Evolutionary conservation across 2,888 invertebrate genomes (phyloP).

Genomic region (Leucoma salicis): DNA sequence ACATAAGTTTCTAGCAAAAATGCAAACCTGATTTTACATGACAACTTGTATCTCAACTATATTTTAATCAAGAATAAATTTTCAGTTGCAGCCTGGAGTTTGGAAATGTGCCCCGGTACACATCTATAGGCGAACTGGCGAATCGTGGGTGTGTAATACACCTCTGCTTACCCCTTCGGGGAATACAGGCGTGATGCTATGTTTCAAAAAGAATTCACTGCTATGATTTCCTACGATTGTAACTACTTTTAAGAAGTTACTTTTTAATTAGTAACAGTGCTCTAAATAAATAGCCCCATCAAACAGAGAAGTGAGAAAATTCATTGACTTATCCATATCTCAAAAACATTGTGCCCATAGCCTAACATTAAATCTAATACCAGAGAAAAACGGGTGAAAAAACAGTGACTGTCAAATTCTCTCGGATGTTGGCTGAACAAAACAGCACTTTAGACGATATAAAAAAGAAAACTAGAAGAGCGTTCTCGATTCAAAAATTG

Average conservation of each 20-base stretch:
- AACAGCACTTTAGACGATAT: constrained; percentile 80
- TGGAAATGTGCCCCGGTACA: too few species aligned
- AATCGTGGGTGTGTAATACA: too few species aligned
- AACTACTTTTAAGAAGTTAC: too few species aligned
- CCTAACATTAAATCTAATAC: constrained; percentile 59
- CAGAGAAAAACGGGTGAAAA: constrained; percentile 71
- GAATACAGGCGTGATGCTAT: too few species aligned
- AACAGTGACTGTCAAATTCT: constrained; percentile 81
- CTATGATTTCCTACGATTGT: too few species aligned
- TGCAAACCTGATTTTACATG: constrained; percentile 17
- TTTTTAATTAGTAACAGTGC: too few species aligned
- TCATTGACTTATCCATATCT: constrained; percentile 31
- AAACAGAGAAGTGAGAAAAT: too few species aligned
- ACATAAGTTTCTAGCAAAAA: constrained; percentile 27
- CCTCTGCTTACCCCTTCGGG: too few species aligned
- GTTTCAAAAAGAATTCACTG: too few species aligned
- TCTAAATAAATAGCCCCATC: too few species aligned
- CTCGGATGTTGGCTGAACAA: constrained; percentile 78
- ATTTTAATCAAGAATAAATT: constrained; percentile 18
- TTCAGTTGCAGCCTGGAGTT: too few species aligned
- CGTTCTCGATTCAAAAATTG: constrained; percentile 82
- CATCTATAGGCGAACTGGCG: too few species aligned
- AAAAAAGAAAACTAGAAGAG: constrained; percentile 77
- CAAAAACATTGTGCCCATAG: constrained; percentile 48
- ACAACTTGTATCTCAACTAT: background rate